A percentile compares a stretch with the other conserved stretches of the same genome.
phyloP scores from a whole-genome alignment of 2,113 vertebrate genomes.

The Corythornis madagascariensis region DNA sequence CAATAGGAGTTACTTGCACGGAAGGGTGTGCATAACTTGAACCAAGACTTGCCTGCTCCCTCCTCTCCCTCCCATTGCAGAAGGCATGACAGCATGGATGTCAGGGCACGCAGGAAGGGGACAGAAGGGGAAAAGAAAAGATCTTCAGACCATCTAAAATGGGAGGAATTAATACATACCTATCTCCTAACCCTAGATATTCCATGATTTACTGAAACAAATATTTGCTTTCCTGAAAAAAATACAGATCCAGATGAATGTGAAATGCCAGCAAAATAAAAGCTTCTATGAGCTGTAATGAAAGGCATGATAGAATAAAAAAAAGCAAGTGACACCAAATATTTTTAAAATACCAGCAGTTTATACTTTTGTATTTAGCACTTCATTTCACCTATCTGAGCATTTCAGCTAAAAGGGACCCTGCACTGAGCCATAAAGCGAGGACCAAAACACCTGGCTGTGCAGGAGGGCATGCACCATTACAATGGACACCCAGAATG shows the following conservation, averaged over 20 bases:
- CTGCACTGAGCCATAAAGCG: accelerated
- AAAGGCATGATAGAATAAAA: neutral
- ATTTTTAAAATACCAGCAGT: neutral
- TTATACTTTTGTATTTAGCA: neutral
- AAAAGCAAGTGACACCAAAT: neutral
- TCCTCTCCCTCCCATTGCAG: neutral
- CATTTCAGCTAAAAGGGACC: neutral
- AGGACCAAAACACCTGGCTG: neutral
- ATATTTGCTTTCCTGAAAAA: neutral
- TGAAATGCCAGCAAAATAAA: neutral
- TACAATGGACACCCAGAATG: neutral
- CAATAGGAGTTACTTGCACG: neutral
- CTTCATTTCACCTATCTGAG: neutral
- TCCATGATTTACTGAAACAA: neutral
- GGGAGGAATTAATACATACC: neutral
- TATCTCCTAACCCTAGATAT: neutral
- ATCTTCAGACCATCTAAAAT: neutral
- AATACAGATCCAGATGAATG: neutral
- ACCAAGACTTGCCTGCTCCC: neutral
- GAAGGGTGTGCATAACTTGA: accelerated
- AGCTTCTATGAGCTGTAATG: neutral
- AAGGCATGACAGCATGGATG: accelerated
- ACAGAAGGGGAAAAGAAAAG: neutral
- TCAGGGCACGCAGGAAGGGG: neutral
- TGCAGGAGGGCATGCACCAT: accelerated